Percentiles rank a stretch among this genome's conserved stretches.
Evolutionary conservation across 2,888 invertebrate species (phyloP).

Genomic region (Hymenopus coronatus): DNA sequence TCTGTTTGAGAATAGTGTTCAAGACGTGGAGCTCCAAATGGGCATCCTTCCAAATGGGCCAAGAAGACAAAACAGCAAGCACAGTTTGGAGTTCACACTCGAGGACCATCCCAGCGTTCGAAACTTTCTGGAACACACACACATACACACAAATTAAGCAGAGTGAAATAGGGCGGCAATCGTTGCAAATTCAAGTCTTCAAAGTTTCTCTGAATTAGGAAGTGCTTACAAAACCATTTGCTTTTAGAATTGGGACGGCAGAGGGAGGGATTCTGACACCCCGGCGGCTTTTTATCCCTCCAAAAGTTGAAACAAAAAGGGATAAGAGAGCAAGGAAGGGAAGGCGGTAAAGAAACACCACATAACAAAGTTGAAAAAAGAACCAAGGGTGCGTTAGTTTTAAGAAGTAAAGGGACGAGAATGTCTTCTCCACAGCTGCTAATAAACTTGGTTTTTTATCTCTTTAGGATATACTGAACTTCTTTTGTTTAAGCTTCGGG

Average conservation of each 20-base stretch:
- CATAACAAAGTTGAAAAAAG: constrained; percentile 10
- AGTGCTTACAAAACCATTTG: constrained; percentile 10
- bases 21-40: neutral
- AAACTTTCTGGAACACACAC: neutral
- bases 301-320: neutral
- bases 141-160: neutral
- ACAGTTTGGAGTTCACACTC: neutral
- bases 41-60: neutral
- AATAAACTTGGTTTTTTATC: neutral
- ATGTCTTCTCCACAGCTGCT: neutral
- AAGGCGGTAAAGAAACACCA: neutral
- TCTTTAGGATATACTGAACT: neutral
- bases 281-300: neutral
- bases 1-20: neutral
- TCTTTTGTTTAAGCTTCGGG: neutral
- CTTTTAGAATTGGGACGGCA: neutral
- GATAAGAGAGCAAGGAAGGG: neutral
- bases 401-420: neutral
- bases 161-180: neutral
- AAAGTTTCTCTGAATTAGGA: constrained; percentile 2
- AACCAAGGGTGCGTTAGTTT: neutral
- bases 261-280: neutral
- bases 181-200: neutral
- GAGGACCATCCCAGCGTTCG: neutral
- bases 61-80: neutral